These are phyloP conservation scores for Drosophila subquinaria DNA, from an alignment of 2,888 invertebrate genomes.

Conservation along the genomic window DNA sequence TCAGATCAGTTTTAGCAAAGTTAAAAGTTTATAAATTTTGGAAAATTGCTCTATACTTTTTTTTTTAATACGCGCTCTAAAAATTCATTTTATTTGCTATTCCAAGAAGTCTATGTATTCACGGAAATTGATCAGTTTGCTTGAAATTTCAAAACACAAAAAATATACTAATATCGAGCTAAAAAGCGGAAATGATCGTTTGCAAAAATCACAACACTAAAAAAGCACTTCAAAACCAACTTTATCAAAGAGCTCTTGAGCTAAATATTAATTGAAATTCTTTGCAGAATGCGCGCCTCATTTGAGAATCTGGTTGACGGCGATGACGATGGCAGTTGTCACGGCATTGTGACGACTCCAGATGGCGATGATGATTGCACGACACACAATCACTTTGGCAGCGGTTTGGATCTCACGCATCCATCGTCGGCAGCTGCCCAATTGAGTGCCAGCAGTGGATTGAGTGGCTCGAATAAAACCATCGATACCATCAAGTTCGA, in stretches of 20 bases:
- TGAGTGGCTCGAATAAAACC: constrained; percentile 83
- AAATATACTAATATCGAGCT: not conserved
- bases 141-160: not conserved
- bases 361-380: constrained; percentile 89
- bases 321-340: constrained; percentile 87
- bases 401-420: constrained; percentile 82
- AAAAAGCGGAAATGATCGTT: not conserved
- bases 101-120: no score
- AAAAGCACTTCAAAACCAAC: not conserved
- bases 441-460: constrained; percentile 83
- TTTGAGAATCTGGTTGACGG: constrained; percentile 93
- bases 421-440: constrained; percentile 79
- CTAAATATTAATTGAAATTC: not conserved
- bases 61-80: no score
- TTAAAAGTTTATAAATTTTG: no score
- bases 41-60: no score
- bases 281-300: constrained; percentile 88
- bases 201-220: not conserved
- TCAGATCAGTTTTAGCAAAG: no score
- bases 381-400: constrained; percentile 83
- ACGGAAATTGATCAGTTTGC: not conserved
- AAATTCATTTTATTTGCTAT: no score
- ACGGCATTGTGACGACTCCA: constrained; percentile 90
- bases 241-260: not conserved
- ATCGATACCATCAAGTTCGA: constrained; percentile 92